Conservation (phyloP, 2,113 vertebrate genomes). For the Thamnophis sirtalis region DNA sequence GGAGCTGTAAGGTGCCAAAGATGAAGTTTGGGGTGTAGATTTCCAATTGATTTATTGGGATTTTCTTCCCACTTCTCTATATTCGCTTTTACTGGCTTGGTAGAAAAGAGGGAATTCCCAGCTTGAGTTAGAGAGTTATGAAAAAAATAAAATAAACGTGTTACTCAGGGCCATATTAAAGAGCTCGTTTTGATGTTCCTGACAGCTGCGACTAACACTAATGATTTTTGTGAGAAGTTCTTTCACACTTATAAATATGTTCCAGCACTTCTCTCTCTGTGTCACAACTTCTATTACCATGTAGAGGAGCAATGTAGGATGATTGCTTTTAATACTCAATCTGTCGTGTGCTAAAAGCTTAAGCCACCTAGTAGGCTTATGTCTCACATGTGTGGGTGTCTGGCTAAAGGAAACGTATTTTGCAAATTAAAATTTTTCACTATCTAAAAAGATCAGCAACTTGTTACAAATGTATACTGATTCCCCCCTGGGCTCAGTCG, state of each 20-base stretch:
- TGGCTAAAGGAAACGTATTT: background rate
- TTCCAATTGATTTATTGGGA: background rate
- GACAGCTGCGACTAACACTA: slow-evolving; percentile 15
- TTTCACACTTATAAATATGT: slow-evolving; percentile 34
- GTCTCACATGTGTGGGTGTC: background rate
- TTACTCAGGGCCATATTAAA: background rate
- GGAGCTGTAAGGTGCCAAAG: background rate
- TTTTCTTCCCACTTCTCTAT: background rate
- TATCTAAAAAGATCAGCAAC: background rate
- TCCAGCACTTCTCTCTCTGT: slow-evolving; percentile 6
- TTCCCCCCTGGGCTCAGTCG: background rate
- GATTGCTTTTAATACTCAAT: background rate
- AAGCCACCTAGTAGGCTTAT: background rate
- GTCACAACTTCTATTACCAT: slow-evolving; percentile 1
- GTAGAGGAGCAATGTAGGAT: background rate
- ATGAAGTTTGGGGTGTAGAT: background rate
- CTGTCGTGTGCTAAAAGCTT: background rate
- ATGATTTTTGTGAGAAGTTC: slow-evolving; percentile 12
- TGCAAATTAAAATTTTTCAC: background rate
- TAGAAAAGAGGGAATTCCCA: background rate
- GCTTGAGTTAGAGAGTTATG: background rate
- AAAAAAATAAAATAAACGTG: background rate
- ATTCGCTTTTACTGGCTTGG: background rate
- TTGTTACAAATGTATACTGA: background rate
- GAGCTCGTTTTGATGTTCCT: background rate